Conservation (phyloP, 2,797 vertebrate species). For the Spea hammondii region DNA sequence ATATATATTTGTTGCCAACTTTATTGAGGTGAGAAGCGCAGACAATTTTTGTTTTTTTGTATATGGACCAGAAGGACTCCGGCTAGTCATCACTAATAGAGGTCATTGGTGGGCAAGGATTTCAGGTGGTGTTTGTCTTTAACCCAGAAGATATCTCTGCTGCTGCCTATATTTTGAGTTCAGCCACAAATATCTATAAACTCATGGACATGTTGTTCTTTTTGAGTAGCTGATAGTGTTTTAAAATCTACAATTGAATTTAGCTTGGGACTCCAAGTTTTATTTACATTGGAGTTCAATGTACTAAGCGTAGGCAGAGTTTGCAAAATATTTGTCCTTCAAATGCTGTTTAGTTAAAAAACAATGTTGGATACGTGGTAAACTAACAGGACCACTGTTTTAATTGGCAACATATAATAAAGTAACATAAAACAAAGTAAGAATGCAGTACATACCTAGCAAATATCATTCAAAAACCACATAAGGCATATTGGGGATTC, state of each 20-base stretch:
- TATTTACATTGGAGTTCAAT: slow-evolving; percentile 33
- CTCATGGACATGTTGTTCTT: background rate
- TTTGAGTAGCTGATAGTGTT: background rate
- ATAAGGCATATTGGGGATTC: too few species aligned
- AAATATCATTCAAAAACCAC: too few species aligned
- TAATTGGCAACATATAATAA: background rate
- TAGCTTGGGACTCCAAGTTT: background rate
- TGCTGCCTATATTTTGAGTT: background rate
- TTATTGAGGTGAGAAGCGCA: too few species aligned
- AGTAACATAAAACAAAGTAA: too few species aligned
- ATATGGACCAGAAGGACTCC: too few species aligned
- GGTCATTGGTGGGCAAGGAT: too few species aligned
- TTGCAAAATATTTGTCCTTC: slow-evolving; percentile 22
- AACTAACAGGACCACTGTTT: background rate
- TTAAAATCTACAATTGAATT: background rate
- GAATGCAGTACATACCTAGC: too few species aligned
- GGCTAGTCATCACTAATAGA: too few species aligned
- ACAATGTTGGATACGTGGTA: background rate
- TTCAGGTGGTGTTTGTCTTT: too few species aligned
- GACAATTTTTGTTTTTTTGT: too few species aligned
- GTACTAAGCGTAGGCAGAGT: slow-evolving; percentile 16
- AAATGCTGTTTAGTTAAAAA: background rate
- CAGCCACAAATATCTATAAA: slow-evolving; percentile 1
- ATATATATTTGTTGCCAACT: too few species aligned
- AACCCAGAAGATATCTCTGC: too few species aligned